Conservation (phyloP, 2,888 invertebrate species). For the Agapostemon virescens region DNA sequence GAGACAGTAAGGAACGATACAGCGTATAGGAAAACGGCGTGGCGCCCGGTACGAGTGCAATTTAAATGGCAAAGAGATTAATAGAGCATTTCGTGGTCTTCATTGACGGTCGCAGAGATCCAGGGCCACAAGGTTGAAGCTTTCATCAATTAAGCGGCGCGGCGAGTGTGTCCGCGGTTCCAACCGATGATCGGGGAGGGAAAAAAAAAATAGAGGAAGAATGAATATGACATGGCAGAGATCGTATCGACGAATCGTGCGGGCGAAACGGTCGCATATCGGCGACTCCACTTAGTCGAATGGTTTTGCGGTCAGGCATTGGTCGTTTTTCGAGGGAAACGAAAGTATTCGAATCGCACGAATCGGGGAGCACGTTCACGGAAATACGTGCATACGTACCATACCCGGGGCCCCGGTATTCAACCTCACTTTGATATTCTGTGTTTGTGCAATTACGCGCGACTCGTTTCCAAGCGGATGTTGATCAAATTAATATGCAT, state of each 20-base stretch:
- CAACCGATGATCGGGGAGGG: neutral
- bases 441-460: conserved; percentile 70
- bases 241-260: conserved; percentile 61
- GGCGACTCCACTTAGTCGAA: conserved; percentile 62
- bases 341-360: conserved; percentile 62
- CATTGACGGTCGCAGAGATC: conserved; percentile 43
- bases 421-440: conserved; percentile 69
- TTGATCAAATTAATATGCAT: conserved; percentile 73
- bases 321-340: conserved; percentile 63
- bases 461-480: conserved; percentile 66
- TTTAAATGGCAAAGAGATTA: conserved; percentile 51
- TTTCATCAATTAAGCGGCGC: conserved; percentile 61
- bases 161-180: conserved; percentile 38
- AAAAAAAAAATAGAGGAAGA: conserved; percentile 23
- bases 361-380: conserved; percentile 17
- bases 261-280: conserved; percentile 52
- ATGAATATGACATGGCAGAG: conserved; percentile 61
- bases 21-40: neutral
- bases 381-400: conserved; percentile 32
- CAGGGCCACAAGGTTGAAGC: conserved; percentile 31
- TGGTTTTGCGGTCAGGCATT: conserved; percentile 66
- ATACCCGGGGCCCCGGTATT: conserved; percentile 30
- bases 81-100: conserved; percentile 51
- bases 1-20: accelerated
- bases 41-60: neutral